phyloP scores from a whole-genome alignment of 2,113 vertebrate species.

The Cichladusa arquata region DNA sequence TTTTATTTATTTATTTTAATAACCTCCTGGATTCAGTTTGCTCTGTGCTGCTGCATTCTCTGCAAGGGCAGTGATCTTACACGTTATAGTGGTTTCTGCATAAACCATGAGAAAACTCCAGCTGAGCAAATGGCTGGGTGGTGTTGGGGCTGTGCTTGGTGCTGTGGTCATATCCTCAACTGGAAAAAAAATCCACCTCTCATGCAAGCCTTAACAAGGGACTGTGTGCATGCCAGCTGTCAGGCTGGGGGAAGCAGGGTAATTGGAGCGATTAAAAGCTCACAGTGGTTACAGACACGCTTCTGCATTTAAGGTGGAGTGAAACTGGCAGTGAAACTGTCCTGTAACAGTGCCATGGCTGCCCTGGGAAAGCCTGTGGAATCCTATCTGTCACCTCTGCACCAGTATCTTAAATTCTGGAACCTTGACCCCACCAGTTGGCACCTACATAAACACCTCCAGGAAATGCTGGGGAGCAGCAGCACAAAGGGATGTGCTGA shows the following conservation, averaged over 20 bases:
- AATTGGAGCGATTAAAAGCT: conserved; percentile 63
- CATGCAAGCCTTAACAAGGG: not conserved
- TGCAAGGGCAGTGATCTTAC: not conserved
- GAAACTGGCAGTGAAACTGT: not conserved
- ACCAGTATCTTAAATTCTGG: not conserved
- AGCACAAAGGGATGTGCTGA: not conserved
- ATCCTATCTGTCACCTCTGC: not conserved
- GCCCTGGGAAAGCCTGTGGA: not conserved
- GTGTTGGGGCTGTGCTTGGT: not conserved
- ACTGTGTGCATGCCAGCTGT: conserved; percentile 29
- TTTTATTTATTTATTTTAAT: not conserved
- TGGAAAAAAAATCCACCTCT: not conserved
- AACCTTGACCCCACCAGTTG: not conserved
- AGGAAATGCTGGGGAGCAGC: not conserved
- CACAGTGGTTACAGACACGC: not conserved
- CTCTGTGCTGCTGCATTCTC: not conserved
- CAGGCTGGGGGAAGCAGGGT: not conserved
- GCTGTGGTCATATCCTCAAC: not conserved
- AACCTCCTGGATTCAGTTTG: not conserved
- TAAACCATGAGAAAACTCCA: not conserved
- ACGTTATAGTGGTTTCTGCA: not conserved
- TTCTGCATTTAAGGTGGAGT: conserved; percentile 46
- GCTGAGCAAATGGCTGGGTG: conserved; percentile 36
- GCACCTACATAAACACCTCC: not conserved
- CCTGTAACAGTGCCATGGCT: not conserved